Base-by-base conservation (phyloP, 2,888 invertebrate genomes). In the Asteroscopus sphinx region DNA sequence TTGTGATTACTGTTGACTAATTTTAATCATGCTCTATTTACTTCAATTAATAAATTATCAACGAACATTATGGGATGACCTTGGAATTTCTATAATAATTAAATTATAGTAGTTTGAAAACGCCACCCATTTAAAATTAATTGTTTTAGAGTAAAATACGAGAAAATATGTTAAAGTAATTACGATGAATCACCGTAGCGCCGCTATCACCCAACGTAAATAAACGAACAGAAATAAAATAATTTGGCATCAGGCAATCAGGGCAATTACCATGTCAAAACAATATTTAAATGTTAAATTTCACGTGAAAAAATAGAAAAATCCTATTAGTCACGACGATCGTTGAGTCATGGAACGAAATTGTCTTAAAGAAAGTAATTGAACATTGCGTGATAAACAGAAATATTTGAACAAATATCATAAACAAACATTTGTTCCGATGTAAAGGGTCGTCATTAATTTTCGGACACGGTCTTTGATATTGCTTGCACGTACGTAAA, bases 401-500 rank as follows among this genome's bases (percentile, higher is more conserved):
- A 78, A 62, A 79, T 80, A 80, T 80, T 78, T 78, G 72, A 78
- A 76, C 73, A 82, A 81, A 72, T 81, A 76, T 65, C 76, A n/a
- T 79, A 76, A 73, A 79, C 79, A 87, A 89, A 87, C 83, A 86
- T 88, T 88, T 86, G 73, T 81, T 77, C 78, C 75, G 76, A 80
- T 75, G 75, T 79, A 70, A 80, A 79, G 75, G 77, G 73, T 77
- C 68, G 83, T 86, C 79, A 90, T 89, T 88, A 88, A 82, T 84
- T 82, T 81, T 86, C 82, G 77, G 87, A 82, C 80, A 85, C 85
- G 90, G 88, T 86, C 76, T 86, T 86, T 83, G 74, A 76, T 76
- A 88, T 88, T 88, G 82, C 82, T 81, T 81, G 80, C 84, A 83
- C 87, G 83, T 87, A 84, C 82, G 82, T 85, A 78, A 87, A 83